These are phyloP conservation scores for Catocala sponsa DNA, from an alignment of 2,888 invertebrate species.

Conservation along the genomic window DNA sequence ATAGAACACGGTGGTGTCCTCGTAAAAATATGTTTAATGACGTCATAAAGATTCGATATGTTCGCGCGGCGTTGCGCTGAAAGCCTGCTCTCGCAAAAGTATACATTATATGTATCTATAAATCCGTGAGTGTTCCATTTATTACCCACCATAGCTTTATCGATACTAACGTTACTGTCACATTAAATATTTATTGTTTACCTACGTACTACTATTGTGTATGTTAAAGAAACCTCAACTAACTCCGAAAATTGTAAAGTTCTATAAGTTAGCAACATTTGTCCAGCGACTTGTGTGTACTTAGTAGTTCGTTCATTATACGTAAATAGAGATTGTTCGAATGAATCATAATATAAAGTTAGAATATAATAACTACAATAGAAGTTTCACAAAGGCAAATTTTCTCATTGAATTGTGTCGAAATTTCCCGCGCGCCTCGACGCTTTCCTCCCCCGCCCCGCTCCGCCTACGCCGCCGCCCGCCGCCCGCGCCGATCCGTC, in stretches of 20 bases:
- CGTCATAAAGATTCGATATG: slow-evolving; percentile 84
- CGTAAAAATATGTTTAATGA: slow-evolving; percentile 88
- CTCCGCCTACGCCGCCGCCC: slow-evolving; percentile 36
- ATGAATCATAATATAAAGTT: slow-evolving; percentile 58
- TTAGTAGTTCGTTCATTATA: slow-evolving; percentile 40
- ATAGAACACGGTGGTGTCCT: slow-evolving; percentile 80
- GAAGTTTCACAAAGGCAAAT: slow-evolving; percentile 82
- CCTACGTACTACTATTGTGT: slow-evolving; percentile 43
- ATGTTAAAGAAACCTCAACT: slow-evolving; percentile 17
- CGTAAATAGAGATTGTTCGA: slow-evolving; percentile 48
- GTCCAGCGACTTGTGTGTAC: slow-evolving; percentile 20
- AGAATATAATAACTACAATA: slow-evolving; percentile 71
- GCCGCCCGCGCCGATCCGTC: slow-evolving; percentile 32
- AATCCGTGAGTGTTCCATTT: slow-evolving; percentile 78
- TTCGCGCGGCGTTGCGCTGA: slow-evolving; percentile 70
- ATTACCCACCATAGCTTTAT: slow-evolving; percentile 68
- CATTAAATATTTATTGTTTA: slow-evolving; percentile 64
- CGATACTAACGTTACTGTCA: slow-evolving; percentile 67
- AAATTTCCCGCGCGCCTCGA: slow-evolving; percentile 66
- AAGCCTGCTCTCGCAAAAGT: slow-evolving; percentile 71
- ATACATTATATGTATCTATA: slow-evolving; percentile 72
- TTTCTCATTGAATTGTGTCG: slow-evolving; percentile 83
- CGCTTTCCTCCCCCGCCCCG: slow-evolving; percentile 41
- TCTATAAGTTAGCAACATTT: slow-evolving; percentile 22
- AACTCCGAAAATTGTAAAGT: slow-evolving; percentile 13